Evolutionary conservation across 2,113 vertebrate species (phyloP).

Genomic region (Hypanus sabinus): DNA sequence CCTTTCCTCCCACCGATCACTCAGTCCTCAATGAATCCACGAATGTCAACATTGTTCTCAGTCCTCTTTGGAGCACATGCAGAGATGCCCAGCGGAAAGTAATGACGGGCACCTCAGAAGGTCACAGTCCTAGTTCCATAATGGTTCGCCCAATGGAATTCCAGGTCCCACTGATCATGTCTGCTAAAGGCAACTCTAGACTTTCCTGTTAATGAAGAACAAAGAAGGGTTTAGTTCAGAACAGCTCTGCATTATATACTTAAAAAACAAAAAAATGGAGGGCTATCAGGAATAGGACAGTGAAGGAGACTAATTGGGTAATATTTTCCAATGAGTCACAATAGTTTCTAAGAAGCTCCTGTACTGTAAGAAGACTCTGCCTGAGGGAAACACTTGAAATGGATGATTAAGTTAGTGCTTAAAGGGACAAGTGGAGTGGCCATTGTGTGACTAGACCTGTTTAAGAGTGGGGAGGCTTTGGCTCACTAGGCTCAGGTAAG

Average conservation of each 20-base stretch:
- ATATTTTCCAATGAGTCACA: not conserved
- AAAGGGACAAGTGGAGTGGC: no score
- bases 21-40: not conserved
- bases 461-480: no score
- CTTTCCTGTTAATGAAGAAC: slow-evolving; percentile 24
- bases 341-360: no score
- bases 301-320: not conserved
- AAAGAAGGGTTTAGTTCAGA: not conserved
- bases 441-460: no score
- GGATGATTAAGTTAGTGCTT: no score
- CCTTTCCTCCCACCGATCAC: not conserved
- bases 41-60: not conserved
- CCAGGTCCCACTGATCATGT: not conserved
- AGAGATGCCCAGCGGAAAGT: not conserved
- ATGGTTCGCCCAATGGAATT: not conserved
- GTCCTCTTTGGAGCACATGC: not conserved
- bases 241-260: not conserved
- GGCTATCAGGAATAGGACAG: not conserved
- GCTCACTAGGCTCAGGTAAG: no score
- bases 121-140: not conserved
- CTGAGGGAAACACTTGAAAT: no score
- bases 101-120: not conserved
- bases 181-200: not conserved
- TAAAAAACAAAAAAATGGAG: not conserved
- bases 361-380: no score